A percentile compares a stretch with the other conserved stretches of the same genome.
phyloP scores from a whole-genome alignment of 2,797 vertebrate genomes.

The Oreochromis mossambicus region DNA sequence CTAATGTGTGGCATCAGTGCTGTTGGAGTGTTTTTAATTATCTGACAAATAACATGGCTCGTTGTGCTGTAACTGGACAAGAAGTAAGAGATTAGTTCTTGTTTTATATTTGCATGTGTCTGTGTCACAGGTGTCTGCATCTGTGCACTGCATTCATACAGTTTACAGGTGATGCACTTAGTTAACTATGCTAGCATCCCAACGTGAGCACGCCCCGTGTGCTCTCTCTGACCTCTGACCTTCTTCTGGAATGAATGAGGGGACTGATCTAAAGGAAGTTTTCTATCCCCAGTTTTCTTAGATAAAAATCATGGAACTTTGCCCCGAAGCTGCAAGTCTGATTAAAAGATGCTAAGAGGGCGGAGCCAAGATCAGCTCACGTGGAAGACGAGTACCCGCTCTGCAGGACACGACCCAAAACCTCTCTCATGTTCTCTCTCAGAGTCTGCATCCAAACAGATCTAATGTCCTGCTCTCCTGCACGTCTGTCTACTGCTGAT shows the following conservation, averaged over 20 bases:
- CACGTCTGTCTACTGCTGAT: neutral
- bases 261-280: neutral
- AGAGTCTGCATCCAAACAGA: neutral
- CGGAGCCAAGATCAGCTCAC: conserved; percentile 8
- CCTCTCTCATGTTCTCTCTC: neutral
- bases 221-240: neutral
- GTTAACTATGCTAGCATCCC: neutral
- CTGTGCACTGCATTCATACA: neutral
- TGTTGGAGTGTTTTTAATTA: neutral
- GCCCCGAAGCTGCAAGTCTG: neutral
- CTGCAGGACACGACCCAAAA: neutral
- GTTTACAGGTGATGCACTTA: neutral
- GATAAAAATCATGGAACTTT: neutral
- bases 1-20: neutral
- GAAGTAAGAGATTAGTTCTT: neutral
- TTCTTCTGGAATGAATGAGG: neutral
- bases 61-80: neutral
- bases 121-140: fast-evolving
- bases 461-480: neutral
- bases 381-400: neutral
- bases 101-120: neutral
- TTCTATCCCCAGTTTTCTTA: neutral
- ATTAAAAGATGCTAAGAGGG: conserved; percentile 4
- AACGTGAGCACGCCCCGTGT: neutral
- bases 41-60: neutral